Percentiles rank a stretch among this genome's conserved stretches.
These are phyloP conservation scores for Pandemis corylana DNA, from an alignment of 2,888 invertebrate species.

Conservation along the genomic window DNA sequence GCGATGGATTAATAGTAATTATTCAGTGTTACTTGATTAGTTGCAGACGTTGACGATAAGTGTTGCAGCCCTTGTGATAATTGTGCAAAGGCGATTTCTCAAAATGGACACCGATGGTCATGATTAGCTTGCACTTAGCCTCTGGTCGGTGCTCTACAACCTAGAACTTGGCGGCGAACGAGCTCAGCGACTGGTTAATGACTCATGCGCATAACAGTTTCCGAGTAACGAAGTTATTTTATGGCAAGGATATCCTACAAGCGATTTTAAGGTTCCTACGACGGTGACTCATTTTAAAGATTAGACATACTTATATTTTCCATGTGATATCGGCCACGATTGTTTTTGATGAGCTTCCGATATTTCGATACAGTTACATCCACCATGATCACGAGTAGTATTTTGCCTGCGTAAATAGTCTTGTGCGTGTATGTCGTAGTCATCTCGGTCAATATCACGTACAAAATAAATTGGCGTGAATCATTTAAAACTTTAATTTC, in stretches of 20 bases:
- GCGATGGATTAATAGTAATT: not conserved
- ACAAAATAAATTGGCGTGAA: too few relatives aligned
- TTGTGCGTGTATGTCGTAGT: too few relatives aligned
- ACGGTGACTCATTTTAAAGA: slow-evolving; percentile 10
- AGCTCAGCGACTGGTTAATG: slow-evolving; percentile 57
- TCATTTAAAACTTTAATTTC: too few relatives aligned
- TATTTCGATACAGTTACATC: too few relatives aligned
- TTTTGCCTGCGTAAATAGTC: too few relatives aligned
- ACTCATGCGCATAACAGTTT: slow-evolving; percentile 57
- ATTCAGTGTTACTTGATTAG: not conserved
- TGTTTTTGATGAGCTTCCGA: too few relatives aligned
- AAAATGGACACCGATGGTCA: not conserved
- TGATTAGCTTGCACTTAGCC: slow-evolving; percentile 40
- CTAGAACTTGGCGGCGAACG: slow-evolving; percentile 74
- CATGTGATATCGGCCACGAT: too few relatives aligned
- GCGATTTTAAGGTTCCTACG: slow-evolving; percentile 14
- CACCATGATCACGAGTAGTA: too few relatives aligned
- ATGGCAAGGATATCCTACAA: slow-evolving; percentile 61
- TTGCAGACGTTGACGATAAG: not conserved
- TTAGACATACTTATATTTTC: not conserved
- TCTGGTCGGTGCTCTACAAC: slow-evolving; percentile 68
- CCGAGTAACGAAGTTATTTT: slow-evolving; percentile 69
- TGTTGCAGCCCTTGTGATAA: not conserved
- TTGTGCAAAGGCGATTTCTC: not conserved
- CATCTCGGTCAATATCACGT: too few relatives aligned